Evolutionary conservation across 2,888 invertebrate species (phyloP).

Genomic region (Erynnis tages): DNA sequence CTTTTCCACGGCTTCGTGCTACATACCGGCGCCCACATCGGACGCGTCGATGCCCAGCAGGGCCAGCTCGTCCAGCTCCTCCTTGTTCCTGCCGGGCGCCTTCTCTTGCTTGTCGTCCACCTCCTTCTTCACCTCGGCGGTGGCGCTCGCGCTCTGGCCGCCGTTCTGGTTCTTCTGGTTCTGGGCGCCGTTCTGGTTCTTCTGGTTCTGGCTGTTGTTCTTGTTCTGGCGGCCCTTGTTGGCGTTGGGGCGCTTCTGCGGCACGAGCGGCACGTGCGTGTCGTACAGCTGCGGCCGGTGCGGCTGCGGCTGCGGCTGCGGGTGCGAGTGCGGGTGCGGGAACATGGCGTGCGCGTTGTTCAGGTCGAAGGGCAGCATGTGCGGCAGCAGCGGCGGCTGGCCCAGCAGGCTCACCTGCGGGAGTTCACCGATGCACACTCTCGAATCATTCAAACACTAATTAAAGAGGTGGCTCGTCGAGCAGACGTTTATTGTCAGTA

Average conservation of each 20-base stretch:
- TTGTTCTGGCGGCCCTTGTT: conserved; percentile 30
- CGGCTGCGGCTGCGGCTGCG: conserved; percentile 52
- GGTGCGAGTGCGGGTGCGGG: conserved; percentile 56
- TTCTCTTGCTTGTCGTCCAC: not conserved
- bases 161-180: conserved; percentile 27
- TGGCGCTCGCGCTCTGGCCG: conserved; percentile 10
- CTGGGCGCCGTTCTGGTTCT: conserved; percentile 30
- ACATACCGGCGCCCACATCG: conserved; percentile 84
- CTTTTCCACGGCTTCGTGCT: conserved; percentile 12
- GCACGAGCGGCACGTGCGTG: conserved; percentile 60
- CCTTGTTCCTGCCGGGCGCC: conserved; percentile 60
- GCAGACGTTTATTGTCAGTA: no score
- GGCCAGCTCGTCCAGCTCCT: conserved; percentile 87
- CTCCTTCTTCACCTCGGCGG: conserved; percentile 8
- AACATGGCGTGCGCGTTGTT: conserved; percentile 44
- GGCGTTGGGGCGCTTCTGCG: conserved; percentile 33
- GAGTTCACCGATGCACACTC: no score
- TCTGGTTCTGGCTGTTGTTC: conserved; percentile 20
- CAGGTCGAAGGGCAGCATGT: conserved; percentile 65
- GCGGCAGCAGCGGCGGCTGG: conserved; percentile 42
- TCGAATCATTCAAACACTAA: no score
- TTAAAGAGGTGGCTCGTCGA: no score
- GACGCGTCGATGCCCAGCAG: conserved; percentile 93
- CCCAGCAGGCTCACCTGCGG: conserved; percentile 38
- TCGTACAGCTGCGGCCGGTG: conserved; percentile 63